phyloP scores from a whole-genome alignment of 1,140 invertebrate genomes.

The Gonioctena quinquepunctata region DNA sequence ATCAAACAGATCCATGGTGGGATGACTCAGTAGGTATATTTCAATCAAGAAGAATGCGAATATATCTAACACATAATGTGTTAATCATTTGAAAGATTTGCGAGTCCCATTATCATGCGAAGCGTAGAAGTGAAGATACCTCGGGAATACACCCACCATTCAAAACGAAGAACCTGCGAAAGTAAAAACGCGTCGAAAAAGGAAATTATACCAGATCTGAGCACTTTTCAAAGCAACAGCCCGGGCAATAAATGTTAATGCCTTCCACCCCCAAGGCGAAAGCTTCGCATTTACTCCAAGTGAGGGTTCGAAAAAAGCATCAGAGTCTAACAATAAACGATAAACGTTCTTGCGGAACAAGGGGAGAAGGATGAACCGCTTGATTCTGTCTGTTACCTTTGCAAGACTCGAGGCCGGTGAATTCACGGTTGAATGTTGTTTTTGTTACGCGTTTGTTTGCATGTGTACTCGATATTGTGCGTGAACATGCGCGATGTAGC shows the following conservation, averaged over 20 bases:
- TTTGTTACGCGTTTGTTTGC: not conserved
- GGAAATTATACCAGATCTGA: not conserved
- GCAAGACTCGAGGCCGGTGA: not conserved
- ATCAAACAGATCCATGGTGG: too few species aligned
- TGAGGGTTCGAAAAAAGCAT: not conserved
- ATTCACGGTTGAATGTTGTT: not conserved
- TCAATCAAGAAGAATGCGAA: too few species aligned
- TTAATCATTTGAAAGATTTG: too few species aligned
- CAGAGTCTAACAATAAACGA: not conserved
- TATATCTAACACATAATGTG: too few species aligned
- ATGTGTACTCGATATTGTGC: not conserved
- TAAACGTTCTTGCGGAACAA: not conserved
- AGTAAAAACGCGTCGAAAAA: not conserved
- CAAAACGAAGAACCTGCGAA: not conserved
- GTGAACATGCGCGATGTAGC: slow-evolving; percentile 21
- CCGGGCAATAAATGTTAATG: not conserved
- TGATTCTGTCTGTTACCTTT: not conserved
- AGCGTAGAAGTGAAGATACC: too few species aligned
- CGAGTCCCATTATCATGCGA: too few species aligned
- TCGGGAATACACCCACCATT: too few species aligned
- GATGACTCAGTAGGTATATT: too few species aligned
- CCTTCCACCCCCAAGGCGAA: not conserved
- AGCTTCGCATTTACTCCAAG: not conserved
- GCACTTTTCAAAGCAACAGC: not conserved
- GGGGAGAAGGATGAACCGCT: not conserved